Evolutionary conservation across 2,888 invertebrate species (phyloP), one percentile per base, ranked within the genome.

Genomic region (Phyllotreta cruciferae): DNA sequence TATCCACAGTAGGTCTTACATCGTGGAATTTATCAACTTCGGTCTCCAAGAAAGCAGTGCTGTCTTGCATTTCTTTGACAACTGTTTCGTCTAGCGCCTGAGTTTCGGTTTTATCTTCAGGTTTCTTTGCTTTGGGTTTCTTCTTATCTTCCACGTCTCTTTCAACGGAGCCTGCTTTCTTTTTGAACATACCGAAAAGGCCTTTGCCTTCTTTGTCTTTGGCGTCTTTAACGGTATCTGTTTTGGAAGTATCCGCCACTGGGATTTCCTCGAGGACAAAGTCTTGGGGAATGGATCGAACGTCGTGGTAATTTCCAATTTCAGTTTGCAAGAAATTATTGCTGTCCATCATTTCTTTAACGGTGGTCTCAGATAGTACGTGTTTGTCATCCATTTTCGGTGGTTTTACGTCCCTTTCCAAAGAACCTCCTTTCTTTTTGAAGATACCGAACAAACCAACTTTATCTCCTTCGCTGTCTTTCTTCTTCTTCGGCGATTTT

Each of bases 291-390:
- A 63, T 56, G 4, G 68, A 68, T 45, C 66, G 60, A 36, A 71
- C 71, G 56, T 73, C 74, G 37, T 75, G 68, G 63, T 71, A 73
- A 41, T 45, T 60, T 34, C 70, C 68, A 42, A 74, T 45, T 70
- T 74, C 74, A 36, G 58, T 62, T 56, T 60, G 63, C 42, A 74
- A 56, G 52, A 74, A 73, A 37, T 57, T 49, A 14, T 42, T 24
- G 13, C 66, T 61, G 13, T 65, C 63, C 24, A 41, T 44, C 52
- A 64, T 66, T 44, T 62, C 41, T 53, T 62, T 60, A 45, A 52
- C 41, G 9, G 55, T 60, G 35, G 35, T 57, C 44, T 63, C 53
- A 13, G 60, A 62, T 7, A 66, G n/a, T 8, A 39, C n/a, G 6
- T 42, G 4, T 56, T 56, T 42, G 11, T 35, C 37, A 8, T 39